phyloP scores from a whole-genome alignment of 1,140 invertebrate species.

The Anastrepha ludens region DNA sequence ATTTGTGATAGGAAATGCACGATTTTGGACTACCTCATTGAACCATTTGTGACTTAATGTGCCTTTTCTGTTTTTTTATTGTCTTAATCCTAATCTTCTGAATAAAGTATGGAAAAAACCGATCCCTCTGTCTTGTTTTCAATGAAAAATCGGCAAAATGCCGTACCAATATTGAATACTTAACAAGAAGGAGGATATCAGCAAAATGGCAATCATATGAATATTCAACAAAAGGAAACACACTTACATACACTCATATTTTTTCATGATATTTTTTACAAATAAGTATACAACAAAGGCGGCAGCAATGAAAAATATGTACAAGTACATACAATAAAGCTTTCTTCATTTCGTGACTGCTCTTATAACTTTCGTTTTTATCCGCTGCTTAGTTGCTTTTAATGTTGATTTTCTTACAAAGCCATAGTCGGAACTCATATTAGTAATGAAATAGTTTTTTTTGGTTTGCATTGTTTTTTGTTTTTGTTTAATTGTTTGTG shows the following conservation, averaged over 20 bases:
- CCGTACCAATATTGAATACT: not conserved
- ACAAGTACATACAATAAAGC: not conserved
- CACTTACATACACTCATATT: not conserved
- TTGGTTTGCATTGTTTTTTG: not conserved
- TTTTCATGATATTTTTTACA: not conserved
- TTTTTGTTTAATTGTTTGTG: not conserved
- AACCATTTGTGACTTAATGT: too few relatives aligned
- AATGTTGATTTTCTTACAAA: not conserved
- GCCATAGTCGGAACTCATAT: not conserved
- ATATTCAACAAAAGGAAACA: not conserved
- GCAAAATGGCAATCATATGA: not conserved
- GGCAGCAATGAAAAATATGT: too few relatives aligned
- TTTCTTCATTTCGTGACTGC: conserved; percentile 3
- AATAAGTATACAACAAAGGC: too few relatives aligned
- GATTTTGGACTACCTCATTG: too few relatives aligned
- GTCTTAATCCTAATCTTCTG: too few relatives aligned
- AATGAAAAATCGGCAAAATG: not conserved
- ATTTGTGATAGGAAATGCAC: too few relatives aligned
- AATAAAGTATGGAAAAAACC: too few relatives aligned
- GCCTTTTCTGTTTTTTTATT: too few relatives aligned
- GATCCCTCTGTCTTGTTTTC: not conserved
- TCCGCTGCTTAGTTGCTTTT: not conserved
- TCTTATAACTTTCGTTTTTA: conserved; percentile 2
- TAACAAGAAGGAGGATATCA: not conserved
- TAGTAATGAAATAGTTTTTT: not conserved